Base-by-base conservation (phyloP, 53 echinoderm and acorn worm species). In the Hippasteria phrygiana region DNA sequence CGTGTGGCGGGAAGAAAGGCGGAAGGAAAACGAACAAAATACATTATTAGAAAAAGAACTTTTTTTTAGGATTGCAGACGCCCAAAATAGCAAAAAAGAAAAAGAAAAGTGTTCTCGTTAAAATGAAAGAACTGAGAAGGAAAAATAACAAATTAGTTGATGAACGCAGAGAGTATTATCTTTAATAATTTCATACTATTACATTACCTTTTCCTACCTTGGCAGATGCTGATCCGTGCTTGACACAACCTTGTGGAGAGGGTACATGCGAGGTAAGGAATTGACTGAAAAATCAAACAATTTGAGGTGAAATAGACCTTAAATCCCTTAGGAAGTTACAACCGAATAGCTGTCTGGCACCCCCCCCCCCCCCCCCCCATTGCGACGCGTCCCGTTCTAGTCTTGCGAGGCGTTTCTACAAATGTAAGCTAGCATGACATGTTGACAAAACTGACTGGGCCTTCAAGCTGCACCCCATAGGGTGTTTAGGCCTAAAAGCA, bases 221-320 rank as follows among this genome's bases (percentile, higher is more conserved):
- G 14, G 17, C 75, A 75, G 75, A 75, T 33, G 13, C 11, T 10
- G 75, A 75, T 31, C 75, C 75, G 20, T 75, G 75, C 41, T 13
- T 5, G 12, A 11, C 13, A 24, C 47, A 75, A 50, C 75, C 75
- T 10, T 75, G 75, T n/a, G 75, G 75, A 2, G 50, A 75, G 6
- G 75, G 75, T 27, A 31, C 36, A 0, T 75, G 75, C 48, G 75
- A 75, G 75, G 75, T 75, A 50, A 48, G 75, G 28, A 46, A 22
- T 43, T 20, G 18, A 5, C 17, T 5, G 5, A 7, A 41, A 7
- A 1, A 43, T 4, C 10, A 41, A 20, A 39, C 0, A 39, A 0
- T 17, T 37, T 37, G 20, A 17, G 13, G 36, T 14, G 13, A 26
- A 17, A 34, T 35, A 32, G 18, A 35, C 39, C 0, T 1, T 11